Evolutionary conservation across 2,888 invertebrate genomes (phyloP), one percentile per base, ranked within the genome.

Genomic region (Meiosimyza decipiens): DNA sequence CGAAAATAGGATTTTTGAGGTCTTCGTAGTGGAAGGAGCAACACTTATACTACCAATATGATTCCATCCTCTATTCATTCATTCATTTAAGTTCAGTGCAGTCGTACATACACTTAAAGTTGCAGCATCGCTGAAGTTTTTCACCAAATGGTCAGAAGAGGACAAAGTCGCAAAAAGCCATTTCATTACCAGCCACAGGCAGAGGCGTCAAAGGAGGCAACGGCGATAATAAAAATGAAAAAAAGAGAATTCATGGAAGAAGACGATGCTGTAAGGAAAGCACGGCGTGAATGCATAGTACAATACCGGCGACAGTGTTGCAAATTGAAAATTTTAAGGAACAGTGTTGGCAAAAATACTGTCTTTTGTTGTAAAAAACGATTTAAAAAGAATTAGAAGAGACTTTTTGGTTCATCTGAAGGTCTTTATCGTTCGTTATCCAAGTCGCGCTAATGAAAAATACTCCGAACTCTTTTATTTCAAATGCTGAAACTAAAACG

Each of bases 111-210:
- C 69, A 69, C 69, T 69, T 69, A 69, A 69, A 60, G 33, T 52
- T 65, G 66, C 64, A 55, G 65, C 65, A n/a, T 40, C 47, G 28
- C 4, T 28, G 59, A 57, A 59, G 57, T 71, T 65, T 28, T 50
- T 16, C 16, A 60, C 65, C 62, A 70, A 70, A 62, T 54, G 70
- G 70, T 70, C 70, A 70, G 70, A 18, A 51, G 68, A 51, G 49
- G 50, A 66, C 55, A 71, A 63, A 66, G 66, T 68, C 71, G 72
- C 73, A 69, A 68, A 76, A 77, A 76, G 74, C 68, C 74, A 76
- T 77, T 77, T 79, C 75, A 76, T 78, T 77, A 75, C 72, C 65
- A 52, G 47, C 13, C n/a, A 33, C 62, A 62, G 63, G 18, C 47
- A 3, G n/a, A 52, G 40, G 54, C 4, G 33, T 28, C n/a, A 40